A percentile compares a stretch with the other conserved stretches of the same genome.
phyloP scores from a whole-genome alignment of 2,888 invertebrate genomes.

The Nipponacmea schrenckii region DNA sequence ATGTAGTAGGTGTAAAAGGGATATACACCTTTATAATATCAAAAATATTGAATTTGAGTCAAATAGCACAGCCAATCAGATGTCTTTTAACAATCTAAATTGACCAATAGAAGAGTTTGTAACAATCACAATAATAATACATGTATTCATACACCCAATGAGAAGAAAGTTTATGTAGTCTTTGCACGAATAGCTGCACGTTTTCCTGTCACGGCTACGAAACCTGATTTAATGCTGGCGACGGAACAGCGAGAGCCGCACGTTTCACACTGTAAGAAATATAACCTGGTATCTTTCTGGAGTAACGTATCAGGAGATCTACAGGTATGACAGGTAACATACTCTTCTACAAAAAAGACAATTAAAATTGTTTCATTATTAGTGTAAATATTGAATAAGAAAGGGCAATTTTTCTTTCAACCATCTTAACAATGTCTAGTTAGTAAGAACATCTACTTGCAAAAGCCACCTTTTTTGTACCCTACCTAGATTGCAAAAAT shows the following conservation, averaged over 20 bases:
- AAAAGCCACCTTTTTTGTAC: not conserved
- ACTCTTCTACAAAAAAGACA: conserved; percentile 80
- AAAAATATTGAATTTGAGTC: too few species aligned
- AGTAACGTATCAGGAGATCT: conserved; percentile 97
- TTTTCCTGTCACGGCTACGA: conserved; percentile 97
- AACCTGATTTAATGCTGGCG: conserved; percentile 99
- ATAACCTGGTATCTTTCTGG: conserved; percentile 97
- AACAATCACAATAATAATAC: conserved; percentile 1
- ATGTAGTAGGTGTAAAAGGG: too few species aligned
- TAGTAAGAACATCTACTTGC: too few species aligned
- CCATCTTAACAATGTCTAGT: too few species aligned
- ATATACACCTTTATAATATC: too few species aligned
- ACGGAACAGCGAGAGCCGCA: conserved; percentile 99
- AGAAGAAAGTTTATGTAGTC: conserved; percentile 46
- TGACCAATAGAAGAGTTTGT: not conserved
- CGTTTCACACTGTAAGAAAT: conserved; percentile 98
- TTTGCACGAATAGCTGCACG: conserved; percentile 94
- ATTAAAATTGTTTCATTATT: conserved; percentile 3
- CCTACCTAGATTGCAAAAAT: too few species aligned
- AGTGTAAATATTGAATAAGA: not conserved
- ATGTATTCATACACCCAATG: not conserved
- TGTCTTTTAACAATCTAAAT: too few species aligned
- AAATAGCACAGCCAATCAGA: too few species aligned
- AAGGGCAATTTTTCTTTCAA: not conserved
- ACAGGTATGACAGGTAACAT: conserved; percentile 99